Evolutionary conservation across 2,888 invertebrate genomes (phyloP).

Genomic region (Alviniconcha strummeri): DNA sequence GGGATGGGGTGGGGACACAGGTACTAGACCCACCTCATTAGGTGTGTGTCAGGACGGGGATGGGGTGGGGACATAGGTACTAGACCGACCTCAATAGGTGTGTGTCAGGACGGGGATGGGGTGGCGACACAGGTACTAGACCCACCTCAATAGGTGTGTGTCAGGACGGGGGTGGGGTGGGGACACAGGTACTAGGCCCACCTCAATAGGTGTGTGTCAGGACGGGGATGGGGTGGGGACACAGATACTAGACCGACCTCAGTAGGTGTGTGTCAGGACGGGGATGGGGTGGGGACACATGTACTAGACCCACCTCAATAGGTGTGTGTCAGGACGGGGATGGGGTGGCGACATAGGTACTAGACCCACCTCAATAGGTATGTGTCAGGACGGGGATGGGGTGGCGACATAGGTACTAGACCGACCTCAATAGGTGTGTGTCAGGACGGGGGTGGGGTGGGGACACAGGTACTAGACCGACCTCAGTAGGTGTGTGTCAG

Average conservation of each 20-base stretch:
- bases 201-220: too few relatives aligned
- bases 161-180: too few relatives aligned
- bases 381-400: background rate
- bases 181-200: too few relatives aligned
- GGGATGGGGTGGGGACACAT: too few relatives aligned
- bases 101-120: background rate
- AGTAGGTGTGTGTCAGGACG: too few relatives aligned
- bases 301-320: constrained; percentile 4
- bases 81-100: background rate
- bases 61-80: constrained; percentile 55
- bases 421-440: background rate
- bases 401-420: constrained; percentile 51
- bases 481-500: background rate
- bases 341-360: constrained; percentile 50
- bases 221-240: too few relatives aligned
- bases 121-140: too few relatives aligned
- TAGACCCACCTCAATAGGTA: background rate
- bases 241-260: too few relatives aligned
- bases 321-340: too few relatives aligned
- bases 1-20: too few relatives aligned
- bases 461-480: background rate
- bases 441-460: background rate
- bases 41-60: too few relatives aligned
- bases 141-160: too few relatives aligned
- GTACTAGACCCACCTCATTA: background rate